Evolutionary conservation across 2,888 invertebrate genomes (phyloP), one percentile per base, ranked within the genome.

Genomic region (Pimpla rufipes): DNA sequence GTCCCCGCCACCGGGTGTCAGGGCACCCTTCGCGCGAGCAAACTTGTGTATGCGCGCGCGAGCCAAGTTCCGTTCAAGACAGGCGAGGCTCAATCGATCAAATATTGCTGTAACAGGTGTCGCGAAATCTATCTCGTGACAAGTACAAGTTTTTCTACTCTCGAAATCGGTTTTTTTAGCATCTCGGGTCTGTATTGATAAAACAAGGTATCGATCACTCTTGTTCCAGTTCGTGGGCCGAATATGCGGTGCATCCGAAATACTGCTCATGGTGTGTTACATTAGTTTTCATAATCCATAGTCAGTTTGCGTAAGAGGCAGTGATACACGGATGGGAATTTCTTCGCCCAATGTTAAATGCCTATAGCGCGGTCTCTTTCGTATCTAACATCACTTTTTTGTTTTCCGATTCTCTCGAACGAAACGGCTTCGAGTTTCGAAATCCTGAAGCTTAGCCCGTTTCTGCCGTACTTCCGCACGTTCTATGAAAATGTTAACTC

Each of bases 91-190:
- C 81, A 88, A 93, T 93, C 93, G 91, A 92, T 92, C 93, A 93
- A 92, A 90, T 90, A 90, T 89, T 86, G 83, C 85, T 85, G 84
- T 90, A 90, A 91, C 90, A 91, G 90, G 90, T 91, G 90, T 89
- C 90, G 87, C 85, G 84, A 84, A 85, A 87, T 85, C 81, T 83
- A 87, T 86, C 79, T 87, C 78, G 73, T 88, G 90, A 91, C 90
- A 88, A 81, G 87, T 90, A 92, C 93, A 93, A 90, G 92, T 90
- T 90, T 92, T 92, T 92, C 90, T 92, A 93, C 93, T 93, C 90
- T 89, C 84, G 66, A 87, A 87, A 86, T 75, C 73, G 59, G 70
- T 76, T 82, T 64, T 79, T 66, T 29, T 37, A 6, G 16, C 40
- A 45, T 70, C 40, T 37, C 59, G 21, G 47, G 50, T 42, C 70